These are phyloP conservation scores for Nansenia antarctica DNA, from an alignment of 2,113 vertebrate species.

Conservation along the genomic window DNA sequence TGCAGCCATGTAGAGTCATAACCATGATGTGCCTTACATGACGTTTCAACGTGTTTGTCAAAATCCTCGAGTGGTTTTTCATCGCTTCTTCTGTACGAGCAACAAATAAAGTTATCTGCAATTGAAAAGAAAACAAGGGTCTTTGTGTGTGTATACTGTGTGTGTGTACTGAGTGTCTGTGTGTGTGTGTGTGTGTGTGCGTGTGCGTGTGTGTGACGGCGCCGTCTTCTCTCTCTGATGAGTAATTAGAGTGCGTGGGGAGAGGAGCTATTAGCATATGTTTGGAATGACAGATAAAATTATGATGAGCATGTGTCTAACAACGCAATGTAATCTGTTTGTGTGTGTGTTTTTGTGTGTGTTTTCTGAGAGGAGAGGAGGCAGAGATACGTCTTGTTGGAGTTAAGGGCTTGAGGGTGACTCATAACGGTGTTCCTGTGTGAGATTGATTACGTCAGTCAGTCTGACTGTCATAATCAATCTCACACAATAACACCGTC, in stretches of 20 bases:
- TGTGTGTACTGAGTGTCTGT: background rate
- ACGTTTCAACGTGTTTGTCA: background rate
- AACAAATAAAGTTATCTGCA: constrained; percentile 4
- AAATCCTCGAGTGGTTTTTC: background rate
- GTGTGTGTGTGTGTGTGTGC: background rate
- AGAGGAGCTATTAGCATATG: constrained; percentile 5
- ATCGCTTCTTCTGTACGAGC: background rate
- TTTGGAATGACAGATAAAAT: constrained; percentile 2
- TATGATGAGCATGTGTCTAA: constrained; percentile 20
- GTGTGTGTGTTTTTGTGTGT: too few relatives aligned
- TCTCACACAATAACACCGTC: too few relatives aligned
- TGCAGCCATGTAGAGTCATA: too few relatives aligned
- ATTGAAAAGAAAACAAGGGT: background rate
- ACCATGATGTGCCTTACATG: too few relatives aligned
- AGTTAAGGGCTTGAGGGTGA: background rate
- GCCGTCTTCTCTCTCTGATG: constrained; percentile 9
- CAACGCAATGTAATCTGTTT: too few relatives aligned
- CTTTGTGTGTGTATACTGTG: too few relatives aligned
- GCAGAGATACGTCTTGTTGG: background rate
- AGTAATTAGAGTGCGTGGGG: background rate
- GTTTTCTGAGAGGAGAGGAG: constrained; percentile 6
- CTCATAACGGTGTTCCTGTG: background rate
- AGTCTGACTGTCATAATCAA: too few relatives aligned
- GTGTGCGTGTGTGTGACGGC: background rate
- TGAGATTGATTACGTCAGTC: too few relatives aligned